These are phyloP conservation scores for Pyrocephalus nanus DNA, from an alignment of 2,797 vertebrate genomes.

Conservation along the genomic window DNA sequence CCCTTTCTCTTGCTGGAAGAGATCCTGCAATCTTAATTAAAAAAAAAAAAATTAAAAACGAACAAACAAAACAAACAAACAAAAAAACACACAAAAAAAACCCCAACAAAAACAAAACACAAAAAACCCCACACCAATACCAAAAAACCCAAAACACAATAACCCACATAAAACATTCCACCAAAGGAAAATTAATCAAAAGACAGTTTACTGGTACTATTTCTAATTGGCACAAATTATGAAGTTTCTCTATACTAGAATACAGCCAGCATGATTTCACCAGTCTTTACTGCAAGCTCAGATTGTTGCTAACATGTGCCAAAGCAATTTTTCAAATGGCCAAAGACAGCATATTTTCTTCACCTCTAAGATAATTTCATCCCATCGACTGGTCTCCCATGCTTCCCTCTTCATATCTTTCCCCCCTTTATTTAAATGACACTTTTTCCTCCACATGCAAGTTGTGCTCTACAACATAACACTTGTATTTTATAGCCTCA, in stretches of 20 bases:
- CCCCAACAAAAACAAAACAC: too few relatives aligned
- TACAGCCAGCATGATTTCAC: neutral
- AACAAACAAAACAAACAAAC: neutral
- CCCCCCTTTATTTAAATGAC: neutral
- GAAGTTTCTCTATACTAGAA: neutral
- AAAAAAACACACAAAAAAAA: too few relatives aligned
- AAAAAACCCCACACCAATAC: too few relatives aligned
- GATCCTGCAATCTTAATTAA: constrained; percentile 87
- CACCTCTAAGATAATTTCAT: neutral
- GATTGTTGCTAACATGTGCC: accelerated
- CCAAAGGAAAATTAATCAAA: neutral
- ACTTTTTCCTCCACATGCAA: neutral
- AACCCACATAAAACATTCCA: neutral
- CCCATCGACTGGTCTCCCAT: neutral
- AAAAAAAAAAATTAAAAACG: neutral
- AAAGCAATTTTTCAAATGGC: neutral
- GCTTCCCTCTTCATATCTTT: neutral
- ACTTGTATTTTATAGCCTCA: neutral
- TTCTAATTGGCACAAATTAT: neutral
- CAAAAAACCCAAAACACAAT: neutral
- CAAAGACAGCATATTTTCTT: neutral
- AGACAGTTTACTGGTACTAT: neutral
- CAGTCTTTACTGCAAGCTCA: neutral
- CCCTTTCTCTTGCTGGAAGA: constrained; percentile 98
- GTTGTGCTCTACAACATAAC: neutral